A percentile compares a stretch with the other conserved stretches of the same genome.
phyloP scores from a whole-genome alignment of 2,113 vertebrate genomes.

The Ariopsis seemanni region DNA sequence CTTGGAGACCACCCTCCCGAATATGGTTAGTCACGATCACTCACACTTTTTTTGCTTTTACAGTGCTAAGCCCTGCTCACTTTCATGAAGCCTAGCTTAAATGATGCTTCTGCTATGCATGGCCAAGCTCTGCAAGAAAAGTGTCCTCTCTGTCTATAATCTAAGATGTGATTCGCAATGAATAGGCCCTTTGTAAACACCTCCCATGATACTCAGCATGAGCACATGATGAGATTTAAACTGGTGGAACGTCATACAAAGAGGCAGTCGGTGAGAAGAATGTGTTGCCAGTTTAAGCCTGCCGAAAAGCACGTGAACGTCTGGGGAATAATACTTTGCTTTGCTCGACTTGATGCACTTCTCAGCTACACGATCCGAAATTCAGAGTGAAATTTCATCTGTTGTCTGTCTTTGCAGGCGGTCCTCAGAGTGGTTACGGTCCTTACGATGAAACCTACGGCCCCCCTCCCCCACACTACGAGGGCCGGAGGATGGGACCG shows the following conservation, averaged over 20 bases:
- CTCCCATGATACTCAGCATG: too few species aligned
- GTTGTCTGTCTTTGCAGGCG: conserved; percentile 63
- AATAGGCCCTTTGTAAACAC: too few species aligned
- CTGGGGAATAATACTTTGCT: too few species aligned
- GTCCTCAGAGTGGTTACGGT: conserved; percentile 85
- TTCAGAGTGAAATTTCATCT: not conserved
- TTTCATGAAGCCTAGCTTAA: not conserved
- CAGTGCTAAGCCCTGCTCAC: not conserved
- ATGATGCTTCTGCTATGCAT: not conserved
- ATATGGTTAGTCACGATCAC: conserved; percentile 70
- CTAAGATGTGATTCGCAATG: too few species aligned
- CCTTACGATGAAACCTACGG: conserved; percentile 88
- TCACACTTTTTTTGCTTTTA: not conserved
- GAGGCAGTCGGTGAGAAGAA: not conserved
- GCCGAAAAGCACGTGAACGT: too few species aligned
- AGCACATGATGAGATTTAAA: not conserved
- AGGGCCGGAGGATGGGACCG: conserved; percentile 86
- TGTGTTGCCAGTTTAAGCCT: too few species aligned
- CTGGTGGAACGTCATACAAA: not conserved
- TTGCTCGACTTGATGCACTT: too few species aligned
- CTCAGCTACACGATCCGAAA: too few species aligned
- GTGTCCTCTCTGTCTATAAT: not conserved
- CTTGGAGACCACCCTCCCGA: conserved; percentile 88
- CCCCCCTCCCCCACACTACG: conserved; percentile 83
- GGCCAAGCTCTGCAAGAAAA: not conserved